These are phyloP conservation scores for Hydrochoerus hydrochaeris DNA, from an alignment of 2,113 vertebrate species.

Conservation along the genomic window DNA sequence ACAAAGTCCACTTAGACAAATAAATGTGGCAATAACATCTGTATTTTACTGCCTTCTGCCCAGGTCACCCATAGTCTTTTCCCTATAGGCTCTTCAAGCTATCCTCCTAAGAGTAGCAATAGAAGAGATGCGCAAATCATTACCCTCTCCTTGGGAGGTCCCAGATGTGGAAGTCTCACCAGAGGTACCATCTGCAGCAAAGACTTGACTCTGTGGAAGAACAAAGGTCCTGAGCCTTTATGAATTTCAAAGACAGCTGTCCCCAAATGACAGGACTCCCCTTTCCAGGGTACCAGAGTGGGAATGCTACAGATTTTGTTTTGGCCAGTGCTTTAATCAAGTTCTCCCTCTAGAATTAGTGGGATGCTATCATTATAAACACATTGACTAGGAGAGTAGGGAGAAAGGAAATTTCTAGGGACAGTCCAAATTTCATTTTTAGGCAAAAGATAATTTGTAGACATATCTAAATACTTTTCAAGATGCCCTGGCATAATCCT, in stretches of 20 bases:
- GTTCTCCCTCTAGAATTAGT: background rate
- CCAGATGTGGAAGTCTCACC: conserved; percentile 92
- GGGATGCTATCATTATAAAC: conserved; percentile 31
- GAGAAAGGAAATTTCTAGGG: background rate
- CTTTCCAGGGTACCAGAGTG: background rate
- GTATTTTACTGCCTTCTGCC: background rate
- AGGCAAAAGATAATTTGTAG: conserved; percentile 21
- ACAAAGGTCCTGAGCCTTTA: conserved; percentile 31
- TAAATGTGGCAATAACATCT: background rate
- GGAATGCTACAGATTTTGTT: conserved; percentile 37
- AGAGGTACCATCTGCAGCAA: conserved; percentile 92
- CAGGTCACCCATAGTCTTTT: background rate
- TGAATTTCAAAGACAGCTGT: conserved; percentile 27
- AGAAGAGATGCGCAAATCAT: conserved; percentile 52
- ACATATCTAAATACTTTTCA: background rate
- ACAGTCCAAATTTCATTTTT: background rate
- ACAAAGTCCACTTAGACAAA: conserved; percentile 41
- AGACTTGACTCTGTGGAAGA: conserved; percentile 91
- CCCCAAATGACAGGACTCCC: background rate
- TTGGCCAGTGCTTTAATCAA: conserved; percentile 17
- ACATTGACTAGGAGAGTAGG: background rate
- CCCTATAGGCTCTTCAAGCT: conserved; percentile 17
- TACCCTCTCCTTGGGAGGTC: conserved; percentile 94
- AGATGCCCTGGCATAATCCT: conserved; percentile 5
- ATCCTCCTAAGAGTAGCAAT: conserved; percentile 41